phyloP scores from a whole-genome alignment of 2,113 vertebrate species.

The Nematolebias whitei region DNA sequence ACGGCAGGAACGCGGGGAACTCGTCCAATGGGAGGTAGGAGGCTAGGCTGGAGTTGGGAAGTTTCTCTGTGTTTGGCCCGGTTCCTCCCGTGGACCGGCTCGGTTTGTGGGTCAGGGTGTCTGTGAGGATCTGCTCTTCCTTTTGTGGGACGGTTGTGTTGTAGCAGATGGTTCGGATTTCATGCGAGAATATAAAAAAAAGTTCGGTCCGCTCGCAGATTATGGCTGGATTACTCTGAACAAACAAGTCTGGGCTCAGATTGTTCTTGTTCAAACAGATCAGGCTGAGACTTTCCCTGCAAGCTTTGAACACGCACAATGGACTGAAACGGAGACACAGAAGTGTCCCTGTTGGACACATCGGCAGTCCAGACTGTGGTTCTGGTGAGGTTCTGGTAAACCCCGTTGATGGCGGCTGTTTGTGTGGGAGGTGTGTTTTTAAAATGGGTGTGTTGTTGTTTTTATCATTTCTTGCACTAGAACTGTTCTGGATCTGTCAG shows the following conservation, averaged over 20 bases:
- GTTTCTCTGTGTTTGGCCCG: too few species aligned
- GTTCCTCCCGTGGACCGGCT: background rate
- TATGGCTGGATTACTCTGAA: slow-evolving; percentile 58
- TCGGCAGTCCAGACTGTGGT: background rate
- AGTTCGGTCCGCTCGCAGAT: slow-evolving; percentile 21
- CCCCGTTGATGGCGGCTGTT: background rate
- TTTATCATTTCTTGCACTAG: background rate
- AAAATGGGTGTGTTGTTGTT: background rate
- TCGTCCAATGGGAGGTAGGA: slow-evolving; percentile 84
- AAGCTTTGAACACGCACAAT: slow-evolving; percentile 64
- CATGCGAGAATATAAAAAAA: background rate
- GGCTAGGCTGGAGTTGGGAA: background rate
- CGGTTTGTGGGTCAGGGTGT: too few species aligned
- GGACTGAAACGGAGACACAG: slow-evolving; percentile 21
- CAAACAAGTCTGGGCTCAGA: slow-evolving; percentile 71
- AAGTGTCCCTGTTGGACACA: background rate
- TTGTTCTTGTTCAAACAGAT: slow-evolving; percentile 76
- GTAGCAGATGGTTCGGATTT: background rate
- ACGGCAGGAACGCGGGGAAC: slow-evolving; percentile 74
- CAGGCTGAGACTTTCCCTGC: slow-evolving; percentile 43
- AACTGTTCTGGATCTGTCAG: too few species aligned
- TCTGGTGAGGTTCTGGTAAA: background rate
- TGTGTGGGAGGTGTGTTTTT: background rate
- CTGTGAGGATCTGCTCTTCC: too few species aligned
- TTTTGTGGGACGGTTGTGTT: too few species aligned